Conservation (phyloP, 1,140 invertebrate species). For the Fopius arisanus region DNA sequence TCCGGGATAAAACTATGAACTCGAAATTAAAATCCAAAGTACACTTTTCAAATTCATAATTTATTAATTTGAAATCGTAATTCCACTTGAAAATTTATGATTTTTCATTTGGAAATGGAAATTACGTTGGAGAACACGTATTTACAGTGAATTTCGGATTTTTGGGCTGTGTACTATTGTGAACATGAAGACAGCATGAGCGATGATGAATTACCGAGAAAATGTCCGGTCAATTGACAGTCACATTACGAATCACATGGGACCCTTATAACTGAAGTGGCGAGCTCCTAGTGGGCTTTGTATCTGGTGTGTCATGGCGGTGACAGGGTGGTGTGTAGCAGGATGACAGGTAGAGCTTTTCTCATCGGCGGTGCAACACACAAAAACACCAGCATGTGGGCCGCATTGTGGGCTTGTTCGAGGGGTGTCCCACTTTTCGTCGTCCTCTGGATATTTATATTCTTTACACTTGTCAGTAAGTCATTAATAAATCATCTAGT, state of each 20-base stretch:
- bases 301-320: conserved; percentile 42
- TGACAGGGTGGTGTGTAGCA: background rate
- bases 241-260: background rate
- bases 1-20: too few relatives aligned
- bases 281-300: too few relatives aligned
- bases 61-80: too few relatives aligned
- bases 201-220: too few relatives aligned
- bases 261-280: background rate
- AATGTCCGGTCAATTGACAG: background rate
- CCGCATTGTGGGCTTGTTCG: conserved; percentile 30
- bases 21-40: too few relatives aligned
- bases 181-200: too few relatives aligned
- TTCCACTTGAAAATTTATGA: too few relatives aligned
- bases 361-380: conserved; percentile 30
- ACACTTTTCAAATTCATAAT: too few relatives aligned
- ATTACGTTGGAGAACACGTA: too few relatives aligned
- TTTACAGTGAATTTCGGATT: too few relatives aligned
- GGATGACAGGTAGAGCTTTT: conserved; percentile 39
- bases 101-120: too few relatives aligned
- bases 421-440: conserved; percentile 34
- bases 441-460: conserved; percentile 37
- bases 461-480: conserved; percentile 41
- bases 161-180: too few relatives aligned
- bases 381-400: conserved; percentile 39
- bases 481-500: conserved; percentile 1